phyloP scores from a whole-genome alignment of 2,113 vertebrate species.

The Rhipidura dahli region DNA sequence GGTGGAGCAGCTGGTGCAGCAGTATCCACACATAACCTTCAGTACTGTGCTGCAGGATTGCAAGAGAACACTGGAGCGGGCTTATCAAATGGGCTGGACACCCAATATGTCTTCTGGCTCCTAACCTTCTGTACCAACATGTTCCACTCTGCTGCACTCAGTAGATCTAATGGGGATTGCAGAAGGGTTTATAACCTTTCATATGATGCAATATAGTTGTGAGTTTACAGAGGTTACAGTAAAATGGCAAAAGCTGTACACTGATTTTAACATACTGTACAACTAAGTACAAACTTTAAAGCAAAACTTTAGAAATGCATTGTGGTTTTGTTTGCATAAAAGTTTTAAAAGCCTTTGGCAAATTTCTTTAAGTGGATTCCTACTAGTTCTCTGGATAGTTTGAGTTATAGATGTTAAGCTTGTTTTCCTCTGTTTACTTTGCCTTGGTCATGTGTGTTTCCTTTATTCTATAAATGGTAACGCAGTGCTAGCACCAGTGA shows the following conservation, averaged over 20 bases:
- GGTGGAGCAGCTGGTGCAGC: conserved; percentile 92
- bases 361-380: conserved; percentile 65
- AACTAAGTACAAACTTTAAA: conserved; percentile 19
- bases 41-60: conserved; percentile 99
- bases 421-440: conserved; percentile 58
- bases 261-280: conserved; percentile 36
- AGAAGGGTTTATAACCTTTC: conserved; percentile 41
- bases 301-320: conserved; percentile 17
- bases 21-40: conserved; percentile 97
- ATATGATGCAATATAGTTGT: conserved; percentile 40
- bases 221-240: conserved; percentile 32
- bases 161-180: conserved; percentile 38
- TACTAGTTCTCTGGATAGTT: conserved; percentile 53
- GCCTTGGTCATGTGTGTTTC: conserved; percentile 33
- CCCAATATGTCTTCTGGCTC: conserved; percentile 88
- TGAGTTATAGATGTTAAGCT: conserved; percentile 48
- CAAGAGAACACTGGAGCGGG: conserved; percentile 97
- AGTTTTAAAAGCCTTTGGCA: conserved; percentile 29
- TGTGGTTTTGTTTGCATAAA: conserved; percentile 41
- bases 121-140: conserved; percentile 64
- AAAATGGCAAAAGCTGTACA: conserved; percentile 12
- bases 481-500: background rate
- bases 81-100: conserved; percentile 99
- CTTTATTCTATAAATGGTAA: conserved; percentile 29
- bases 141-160: background rate